Conservation (phyloP, 2,113 vertebrate species). For the Danionella cerebrum region DNA sequence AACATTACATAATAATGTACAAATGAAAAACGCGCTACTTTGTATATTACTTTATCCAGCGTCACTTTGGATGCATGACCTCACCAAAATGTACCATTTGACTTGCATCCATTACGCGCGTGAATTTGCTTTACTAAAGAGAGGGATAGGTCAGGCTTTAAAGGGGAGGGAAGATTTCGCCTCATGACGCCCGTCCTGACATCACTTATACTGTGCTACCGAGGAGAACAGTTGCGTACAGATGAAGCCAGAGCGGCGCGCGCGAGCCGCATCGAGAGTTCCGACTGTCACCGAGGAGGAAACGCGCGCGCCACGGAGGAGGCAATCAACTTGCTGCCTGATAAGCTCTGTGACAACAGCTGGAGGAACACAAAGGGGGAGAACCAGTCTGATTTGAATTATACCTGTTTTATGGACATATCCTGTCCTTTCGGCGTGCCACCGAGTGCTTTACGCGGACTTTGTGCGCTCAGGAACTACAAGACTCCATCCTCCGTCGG, state of each 20-base stretch:
- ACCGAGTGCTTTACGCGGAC: neutral
- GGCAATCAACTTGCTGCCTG: conserved; percentile 22
- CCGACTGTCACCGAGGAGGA: conserved; percentile 23
- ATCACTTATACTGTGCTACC: conserved; percentile 53
- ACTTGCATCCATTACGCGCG: neutral
- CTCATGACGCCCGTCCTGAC: conserved; percentile 61
- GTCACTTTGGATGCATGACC: neutral
- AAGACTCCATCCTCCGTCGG: neutral
- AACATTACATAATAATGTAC: too few relatives aligned
- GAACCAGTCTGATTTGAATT: neutral
- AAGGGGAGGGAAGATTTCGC: conserved; percentile 30
- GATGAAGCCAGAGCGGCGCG: conserved; percentile 52
- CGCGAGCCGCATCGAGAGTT: conserved; percentile 26
- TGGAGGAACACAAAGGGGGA: neutral
- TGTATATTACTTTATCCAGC: neutral
- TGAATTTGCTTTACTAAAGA: conserved; percentile 1
- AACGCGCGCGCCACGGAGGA: conserved; percentile 28
- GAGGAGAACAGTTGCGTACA: conserved; percentile 52
- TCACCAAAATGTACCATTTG: neutral
- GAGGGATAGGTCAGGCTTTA: conserved; percentile 13
- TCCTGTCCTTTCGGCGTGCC: neutral
- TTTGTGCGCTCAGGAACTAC: conserved; percentile 17
- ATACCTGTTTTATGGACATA: conserved; percentile 1
- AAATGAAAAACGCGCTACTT: too few relatives aligned
- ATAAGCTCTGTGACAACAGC: neutral